Evolutionary conservation across 2,113 vertebrate genomes (phyloP), one percentile per base, ranked within the genome.

Genomic region (Syngnathus typhle): DNA sequence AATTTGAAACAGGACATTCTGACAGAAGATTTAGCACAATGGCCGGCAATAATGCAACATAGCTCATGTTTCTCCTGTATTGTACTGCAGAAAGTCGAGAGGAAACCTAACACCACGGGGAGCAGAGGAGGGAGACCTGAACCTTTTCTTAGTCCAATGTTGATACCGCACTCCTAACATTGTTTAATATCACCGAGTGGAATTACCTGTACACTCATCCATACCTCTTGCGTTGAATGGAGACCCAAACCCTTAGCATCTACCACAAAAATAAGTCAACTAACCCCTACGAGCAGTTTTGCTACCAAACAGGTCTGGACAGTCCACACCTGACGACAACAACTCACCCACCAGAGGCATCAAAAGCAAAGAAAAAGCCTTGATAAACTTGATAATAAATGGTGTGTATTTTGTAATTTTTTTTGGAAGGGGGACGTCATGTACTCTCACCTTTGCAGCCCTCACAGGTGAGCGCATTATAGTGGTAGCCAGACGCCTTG

Each of bases 401-500:
- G 46, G 4, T 47, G 46, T 49, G 46, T 16, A 49, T 49, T 49
- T 47, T 49, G 5, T 44, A 3, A 5, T 46, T 46, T 46, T 46
- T 46, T 32, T 32, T 32, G 27, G 2, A 32, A 32, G 27, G 27
- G 27, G 27, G 27, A 32, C 27, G 44, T n/a, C 10, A 55, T 27
- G 27, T 15, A 2, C 16, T 60, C 62, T 79, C 92, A 99, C 97
- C 97, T 98, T 99, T 99, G 78, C 97, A 99, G 23, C 97, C 97
- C 79, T 99, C 97, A 80, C 97, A 99, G 67, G 96, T 99, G 43
- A 99, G 93, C 13, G 97, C 96, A 0, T 99, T 99, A 76, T 99
- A 98, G 78, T 99, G 97, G 74, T 98, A 99, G 41, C 96, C 97
- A 18, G 97, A 98, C 1, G 97, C 97, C 85, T 96, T 95, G 91